Base-by-base conservation (phyloP, 2,113 vertebrate genomes). In the Vanacampus margaritifer region DNA sequence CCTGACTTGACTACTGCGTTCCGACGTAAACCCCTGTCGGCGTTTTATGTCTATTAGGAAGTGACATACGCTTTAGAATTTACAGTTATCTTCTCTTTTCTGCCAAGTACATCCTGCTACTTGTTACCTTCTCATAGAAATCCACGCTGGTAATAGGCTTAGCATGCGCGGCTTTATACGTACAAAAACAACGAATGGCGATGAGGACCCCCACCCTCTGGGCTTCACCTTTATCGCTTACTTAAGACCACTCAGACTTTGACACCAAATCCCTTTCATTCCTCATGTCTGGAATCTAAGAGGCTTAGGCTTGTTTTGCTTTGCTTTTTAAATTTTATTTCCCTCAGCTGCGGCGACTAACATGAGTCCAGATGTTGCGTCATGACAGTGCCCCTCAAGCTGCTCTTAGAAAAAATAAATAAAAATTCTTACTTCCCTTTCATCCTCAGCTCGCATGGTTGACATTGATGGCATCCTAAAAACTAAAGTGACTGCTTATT, bases 251-350 rank as follows among this genome's bases (percentile, higher is more conserved):
- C 67, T 69, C 68, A 80, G 87, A 89, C 85, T 90, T 91, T 86
- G 76, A 79, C 69, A 84, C 80, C 73, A 88, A 89, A 91, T 89
- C 87, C 83, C 48, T 87, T 81, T 80, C 82, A 82, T 84, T 73
- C 77, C 75, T 87, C 79, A 74, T 75, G 76, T 79, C 64, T 76
- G 79, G 83, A 91, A 87, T 87, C 84, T 72, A 23, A 75, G 60
- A 65, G 75, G 80, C 76, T 87, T 75, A 71, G 4, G 23, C 6
- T 64, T 67, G 1, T 64, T 81, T 63, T 69, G 54, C 3, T 9
- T 41, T 53, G 17, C 11, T 16, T 39, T 43, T 63, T 23, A 16
- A 16, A 24, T 41, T 45, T 43, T 8, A 63, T 63, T 63, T 43
- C 39, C 39, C 39, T 62, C 60, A 37, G 17, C 19, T 37, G 32